Evolutionary conservation across 2,888 invertebrate genomes (phyloP), one percentile per base, ranked within the genome.

Genomic region (Sinohyriopsis cumingii): DNA sequence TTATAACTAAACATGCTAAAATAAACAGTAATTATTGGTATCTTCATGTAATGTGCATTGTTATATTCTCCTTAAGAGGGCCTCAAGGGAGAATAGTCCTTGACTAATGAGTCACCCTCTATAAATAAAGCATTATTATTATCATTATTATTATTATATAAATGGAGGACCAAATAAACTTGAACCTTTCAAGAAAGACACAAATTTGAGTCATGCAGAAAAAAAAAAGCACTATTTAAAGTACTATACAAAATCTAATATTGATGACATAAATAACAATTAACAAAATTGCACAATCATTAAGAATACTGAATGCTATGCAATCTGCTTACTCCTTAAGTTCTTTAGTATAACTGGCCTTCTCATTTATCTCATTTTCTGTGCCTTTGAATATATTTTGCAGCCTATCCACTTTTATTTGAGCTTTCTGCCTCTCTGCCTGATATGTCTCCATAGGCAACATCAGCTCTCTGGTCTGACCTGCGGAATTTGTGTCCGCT

Each of bases 381-480:
- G 88, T 75, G 5, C 83, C 83, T 65, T 89, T 87, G 45, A 91
- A 82, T 75, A 90, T 87, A 61, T 87, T 87, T 65, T 91, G 86
- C 68, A 91, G 81, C 65, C 90, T 85, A 65, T 91, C 91, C 18
- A 91, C 88, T 74, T 91, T 91, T 5, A 76, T 73, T 75, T 86
- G 86, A 19, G 81, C 80, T 59, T 83, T 80, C 20, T 66, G 80
- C n/a, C 82, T 76, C 65, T 87, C 84, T 33, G 76, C 78, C 57
- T 80, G 76, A 61, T 79, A 76, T 55, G 83, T 78, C 24, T 77
- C 79, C 45, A 84, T 67, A 68, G 79, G 72, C 53, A 68, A 65
- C 22, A 73, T 71, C 61, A 83, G 69, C 19, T 81, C 77, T 22
- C 64, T 65, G 19, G 80, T 60, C 53, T 82, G 71, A 55, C 67